A percentile compares a stretch with the other conserved stretches of the same genome.
These are phyloP conservation scores for Arctocebus calabarensis DNA, from an alignment of 2,797 vertebrate species.

Conservation along the genomic window DNA sequence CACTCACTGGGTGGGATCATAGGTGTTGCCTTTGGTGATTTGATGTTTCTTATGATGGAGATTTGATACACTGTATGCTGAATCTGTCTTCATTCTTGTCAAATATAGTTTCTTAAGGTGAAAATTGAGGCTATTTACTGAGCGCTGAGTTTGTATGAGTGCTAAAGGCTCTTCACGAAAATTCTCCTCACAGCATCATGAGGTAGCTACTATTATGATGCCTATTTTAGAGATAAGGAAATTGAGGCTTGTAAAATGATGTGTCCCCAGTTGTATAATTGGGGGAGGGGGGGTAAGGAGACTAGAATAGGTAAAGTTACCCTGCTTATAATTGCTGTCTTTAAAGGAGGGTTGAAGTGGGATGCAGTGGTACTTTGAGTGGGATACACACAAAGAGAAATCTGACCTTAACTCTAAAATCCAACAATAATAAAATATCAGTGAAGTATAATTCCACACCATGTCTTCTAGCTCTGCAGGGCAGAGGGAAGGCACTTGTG, in stretches of 20 bases:
- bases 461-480: background rate
- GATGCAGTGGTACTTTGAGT: background rate
- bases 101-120: background rate
- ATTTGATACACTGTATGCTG: background rate
- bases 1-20: slow-evolving; percentile 47
- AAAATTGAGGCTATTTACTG: background rate
- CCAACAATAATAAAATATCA: background rate
- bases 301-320: background rate
- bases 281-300: background rate
- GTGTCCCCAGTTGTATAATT: background rate
- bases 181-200: background rate
- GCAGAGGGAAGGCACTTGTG: slow-evolving; percentile 14
- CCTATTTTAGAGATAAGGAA: background rate
- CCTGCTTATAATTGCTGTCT: background rate
- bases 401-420: background rate
- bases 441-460: background rate
- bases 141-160: background rate
- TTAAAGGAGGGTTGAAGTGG: background rate
- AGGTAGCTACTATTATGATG: background rate
- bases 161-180: background rate
- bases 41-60: background rate
- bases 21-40: slow-evolving; percentile 65
- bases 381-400: slow-evolving; percentile 8
- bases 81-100: slow-evolving; percentile 61
- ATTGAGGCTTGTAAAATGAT: background rate